A percentile compares a stretch with the other conserved stretches of the same genome.
Evolutionary conservation across 1,140 invertebrate species (phyloP).

Genomic region (Dermatophagoides farinae): DNA sequence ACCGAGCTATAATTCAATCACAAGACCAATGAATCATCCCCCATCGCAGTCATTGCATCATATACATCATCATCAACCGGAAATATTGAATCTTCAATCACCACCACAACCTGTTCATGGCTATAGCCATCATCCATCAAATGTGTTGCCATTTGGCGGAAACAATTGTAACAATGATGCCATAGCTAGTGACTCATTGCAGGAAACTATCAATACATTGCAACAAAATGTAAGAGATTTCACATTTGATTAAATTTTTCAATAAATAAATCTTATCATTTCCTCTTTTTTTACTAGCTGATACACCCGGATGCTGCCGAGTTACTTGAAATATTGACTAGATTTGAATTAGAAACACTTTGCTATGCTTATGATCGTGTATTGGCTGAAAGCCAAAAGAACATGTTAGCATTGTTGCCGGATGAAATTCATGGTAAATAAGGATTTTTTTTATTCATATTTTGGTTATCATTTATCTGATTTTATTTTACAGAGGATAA

Average conservation of each 20-base stretch:
- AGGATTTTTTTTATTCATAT: background rate
- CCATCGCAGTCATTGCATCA: background rate
- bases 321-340: slow-evolving; percentile 40
- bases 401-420: background rate
- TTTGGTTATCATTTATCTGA: background rate
- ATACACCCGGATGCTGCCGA: slow-evolving; percentile 35
- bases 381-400: background rate
- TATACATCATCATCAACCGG: background rate
- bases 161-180: background rate
- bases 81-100: background rate
- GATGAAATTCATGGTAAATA: background rate
- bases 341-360: slow-evolving; percentile 66
- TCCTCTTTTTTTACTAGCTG: slow-evolving; percentile 15
- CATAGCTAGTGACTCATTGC: slow-evolving; percentile 6
- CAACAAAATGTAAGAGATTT: slow-evolving; percentile 17
- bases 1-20: background rate
- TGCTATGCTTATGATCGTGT: slow-evolving; percentile 16
- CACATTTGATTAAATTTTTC: too few species aligned
- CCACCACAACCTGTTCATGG: too few species aligned
- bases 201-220: slow-evolving; percentile 11
- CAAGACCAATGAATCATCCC: background rate
- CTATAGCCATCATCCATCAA: too few species aligned
- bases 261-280: background rate
- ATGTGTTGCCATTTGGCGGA: too few species aligned
- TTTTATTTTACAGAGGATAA: slow-evolving; percentile 9